A percentile compares a stretch with the other conserved stretches of the same genome.
Evolutionary conservation across 1,140 invertebrate genomes (phyloP).

Genomic region (Steinernema khuongi): DNA sequence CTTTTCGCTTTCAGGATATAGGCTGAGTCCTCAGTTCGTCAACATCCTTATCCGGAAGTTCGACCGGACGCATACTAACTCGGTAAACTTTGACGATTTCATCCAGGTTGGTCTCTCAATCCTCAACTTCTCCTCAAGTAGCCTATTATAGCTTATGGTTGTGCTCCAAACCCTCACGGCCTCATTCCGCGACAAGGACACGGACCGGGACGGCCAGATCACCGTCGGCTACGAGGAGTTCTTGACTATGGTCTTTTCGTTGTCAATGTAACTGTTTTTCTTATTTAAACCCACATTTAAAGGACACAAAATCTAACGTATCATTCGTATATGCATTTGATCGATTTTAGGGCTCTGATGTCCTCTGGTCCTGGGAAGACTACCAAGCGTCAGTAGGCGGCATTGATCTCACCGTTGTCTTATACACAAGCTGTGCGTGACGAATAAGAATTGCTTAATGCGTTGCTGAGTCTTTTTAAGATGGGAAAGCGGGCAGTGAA

Average conservation of each 20-base stretch:
- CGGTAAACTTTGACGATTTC: conserved; percentile 94
- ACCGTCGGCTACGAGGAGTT: conserved; percentile 96
- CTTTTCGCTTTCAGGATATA: conserved; percentile 60
- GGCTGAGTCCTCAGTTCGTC: conserved; percentile 77
- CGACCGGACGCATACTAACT: conserved; percentile 80
- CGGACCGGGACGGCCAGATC: conserved; percentile 87
- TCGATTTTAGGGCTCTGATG: neutral
- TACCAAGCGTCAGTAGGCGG: neutral
- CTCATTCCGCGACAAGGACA: conserved; percentile 71
- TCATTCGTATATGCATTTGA: neutral
- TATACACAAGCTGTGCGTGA: neutral
- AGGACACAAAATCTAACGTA: no score
- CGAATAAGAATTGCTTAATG: neutral
- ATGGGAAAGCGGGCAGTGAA: no score
- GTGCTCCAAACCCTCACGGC: conserved; percentile 56
- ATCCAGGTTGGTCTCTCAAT: conserved; percentile 64
- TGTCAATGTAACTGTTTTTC: conserved; percentile 69
- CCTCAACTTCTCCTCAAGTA: neutral
- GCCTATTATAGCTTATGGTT: conserved; percentile 64
- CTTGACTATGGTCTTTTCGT: conserved; percentile 84
- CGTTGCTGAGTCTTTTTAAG: no score
- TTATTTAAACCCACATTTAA: no score
- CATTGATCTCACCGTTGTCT: neutral
- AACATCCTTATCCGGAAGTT: conserved; percentile 81
- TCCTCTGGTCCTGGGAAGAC: neutral